A percentile compares a stretch with the other conserved stretches of the same genome.
Conservation (phyloP, 2,797 vertebrate genomes). For the Leptodactylus fallax region DNA sequence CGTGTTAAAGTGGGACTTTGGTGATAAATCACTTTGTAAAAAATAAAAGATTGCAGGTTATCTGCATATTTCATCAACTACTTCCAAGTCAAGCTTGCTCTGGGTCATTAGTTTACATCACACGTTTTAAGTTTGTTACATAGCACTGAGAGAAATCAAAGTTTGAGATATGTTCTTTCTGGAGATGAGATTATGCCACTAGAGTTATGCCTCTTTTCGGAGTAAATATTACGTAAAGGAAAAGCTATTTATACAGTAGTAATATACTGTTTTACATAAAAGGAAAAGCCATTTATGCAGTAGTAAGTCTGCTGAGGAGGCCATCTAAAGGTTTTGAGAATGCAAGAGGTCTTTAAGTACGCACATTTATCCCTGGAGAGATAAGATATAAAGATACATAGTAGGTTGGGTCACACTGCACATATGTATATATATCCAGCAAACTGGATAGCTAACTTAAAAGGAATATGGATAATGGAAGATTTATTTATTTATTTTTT, state of each 20-base stretch:
- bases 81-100: constrained; percentile 54
- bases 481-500: constrained; percentile 67
- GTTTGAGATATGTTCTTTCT: constrained; percentile 48
- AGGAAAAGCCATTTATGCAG: constrained; percentile 38
- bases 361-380: constrained; percentile 29
- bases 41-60: constrained; percentile 55
- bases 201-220: constrained; percentile 16
- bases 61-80: constrained; percentile 52
- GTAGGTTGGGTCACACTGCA: constrained; percentile 75
- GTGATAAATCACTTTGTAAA: constrained; percentile 57
- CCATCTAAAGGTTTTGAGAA: constrained; percentile 40
- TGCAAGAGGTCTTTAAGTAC: constrained; percentile 5
- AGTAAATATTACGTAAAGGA: constrained; percentile 30
- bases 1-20: constrained; percentile 59
- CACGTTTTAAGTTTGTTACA: constrained; percentile 11
- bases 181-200: constrained; percentile 44
- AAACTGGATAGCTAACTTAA: constrained; percentile 71
- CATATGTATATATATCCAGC: constrained; percentile 77
- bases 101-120: constrained; percentile 28
- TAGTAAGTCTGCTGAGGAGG: constrained; percentile 31
- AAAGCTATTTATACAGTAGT: constrained; percentile 19
- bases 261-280: not conserved
- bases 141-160: constrained; percentile 25
- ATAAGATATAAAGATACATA: not conserved
- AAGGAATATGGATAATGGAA: constrained; percentile 75